Evolutionary conservation across 2,113 vertebrate genomes (phyloP).

Genomic region (Hymenochirus boettgeri): DNA sequence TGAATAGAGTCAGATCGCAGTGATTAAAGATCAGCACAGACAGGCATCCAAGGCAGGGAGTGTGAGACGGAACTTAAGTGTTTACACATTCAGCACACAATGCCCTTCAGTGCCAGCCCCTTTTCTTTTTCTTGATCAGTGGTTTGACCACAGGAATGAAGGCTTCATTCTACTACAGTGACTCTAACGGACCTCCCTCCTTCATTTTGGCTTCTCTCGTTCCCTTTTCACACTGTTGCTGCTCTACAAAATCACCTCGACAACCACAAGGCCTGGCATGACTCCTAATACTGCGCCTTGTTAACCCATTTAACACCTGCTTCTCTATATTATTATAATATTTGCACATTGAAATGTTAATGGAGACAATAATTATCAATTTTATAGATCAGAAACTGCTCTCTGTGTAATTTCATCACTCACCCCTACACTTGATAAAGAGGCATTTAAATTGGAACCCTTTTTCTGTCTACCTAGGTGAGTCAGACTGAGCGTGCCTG

Average conservation of each 20-base stretch:
- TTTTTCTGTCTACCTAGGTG: too few relatives aligned
- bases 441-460: too few relatives aligned
- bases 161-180: constrained; percentile 12
- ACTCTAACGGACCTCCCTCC: constrained; percentile 26
- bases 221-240: constrained; percentile 9
- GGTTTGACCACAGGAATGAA: constrained; percentile 34
- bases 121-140: constrained; percentile 23
- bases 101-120: neutral
- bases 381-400: too few relatives aligned
- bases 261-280: constrained; percentile 10
- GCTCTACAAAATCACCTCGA: constrained; percentile 17
- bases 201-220: neutral
- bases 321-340: neutral
- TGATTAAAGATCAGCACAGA: constrained; percentile 9
- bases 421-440: too few relatives aligned
- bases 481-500: too few relatives aligned
- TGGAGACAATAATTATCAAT: too few relatives aligned
- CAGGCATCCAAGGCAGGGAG: neutral
- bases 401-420: too few relatives aligned
- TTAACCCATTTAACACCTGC: constrained; percentile 7
- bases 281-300: neutral
- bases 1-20: neutral
- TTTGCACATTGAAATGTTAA: neutral
- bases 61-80: constrained; percentile 7
- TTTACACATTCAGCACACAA: constrained; percentile 8